Evolutionary conservation across 2,888 invertebrate genomes (phyloP).

Genomic region (Troides oblongomaculatus): DNA sequence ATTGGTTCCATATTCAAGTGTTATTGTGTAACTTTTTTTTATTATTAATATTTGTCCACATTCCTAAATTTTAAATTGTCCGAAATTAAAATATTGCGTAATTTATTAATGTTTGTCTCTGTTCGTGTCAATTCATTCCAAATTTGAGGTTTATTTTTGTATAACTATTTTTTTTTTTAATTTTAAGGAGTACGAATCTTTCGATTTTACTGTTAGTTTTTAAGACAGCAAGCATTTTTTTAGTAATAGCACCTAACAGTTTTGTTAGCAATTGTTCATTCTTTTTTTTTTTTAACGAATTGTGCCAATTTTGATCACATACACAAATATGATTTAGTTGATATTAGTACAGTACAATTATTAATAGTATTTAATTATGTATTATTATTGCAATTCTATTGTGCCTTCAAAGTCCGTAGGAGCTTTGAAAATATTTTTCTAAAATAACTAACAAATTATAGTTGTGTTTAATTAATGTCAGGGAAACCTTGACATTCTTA

Average conservation of each 20-base stretch:
- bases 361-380: slow-evolving; percentile 49
- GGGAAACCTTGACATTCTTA: slow-evolving; percentile 45
- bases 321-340: slow-evolving; percentile 33
- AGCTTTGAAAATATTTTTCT: slow-evolving; percentile 42
- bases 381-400: slow-evolving; percentile 38
- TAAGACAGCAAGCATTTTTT: slow-evolving; percentile 33
- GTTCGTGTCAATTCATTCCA: slow-evolving; percentile 50
- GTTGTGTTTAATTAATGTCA: slow-evolving; percentile 41
- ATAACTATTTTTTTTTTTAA: slow-evolving; percentile 35
- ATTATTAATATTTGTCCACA: slow-evolving; percentile 40
- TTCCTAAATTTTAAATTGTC: slow-evolving; percentile 39
- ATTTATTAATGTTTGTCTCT: too few relatives aligned
- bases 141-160: slow-evolving; percentile 47
- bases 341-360: slow-evolving; percentile 49
- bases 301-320: slow-evolving; percentile 49
- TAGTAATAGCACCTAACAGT: slow-evolving; percentile 23
- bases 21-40: slow-evolving; percentile 13
- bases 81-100: too few relatives aligned
- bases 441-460: slow-evolving; percentile 45
- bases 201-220: slow-evolving; percentile 34
- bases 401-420: slow-evolving; percentile 58
- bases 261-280: slow-evolving; percentile 9
- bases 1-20: too few relatives aligned
- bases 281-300: slow-evolving; percentile 28
- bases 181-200: slow-evolving; percentile 35